A percentile compares a stretch with the other conserved stretches of the same genome.
These are phyloP conservation scores for Sminthurides aquaticus DNA, from an alignment of 2,888 invertebrate species.

Conservation along the genomic window DNA sequence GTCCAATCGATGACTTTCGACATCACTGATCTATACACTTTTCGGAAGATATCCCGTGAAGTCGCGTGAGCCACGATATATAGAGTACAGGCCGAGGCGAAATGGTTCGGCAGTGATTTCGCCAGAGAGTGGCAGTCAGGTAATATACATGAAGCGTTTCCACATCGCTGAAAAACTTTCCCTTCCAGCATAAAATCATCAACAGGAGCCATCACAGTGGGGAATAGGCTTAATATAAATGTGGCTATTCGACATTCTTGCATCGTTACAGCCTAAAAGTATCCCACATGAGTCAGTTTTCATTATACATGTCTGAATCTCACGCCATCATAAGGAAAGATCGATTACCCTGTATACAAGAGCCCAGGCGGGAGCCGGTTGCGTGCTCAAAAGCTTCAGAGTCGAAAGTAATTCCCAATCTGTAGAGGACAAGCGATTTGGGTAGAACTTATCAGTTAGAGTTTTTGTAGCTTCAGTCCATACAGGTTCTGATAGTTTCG, in stretches of 20 bases:
- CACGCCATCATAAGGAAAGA: too few relatives aligned
- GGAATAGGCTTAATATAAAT: conserved; percentile 37
- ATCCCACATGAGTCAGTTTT: too few relatives aligned
- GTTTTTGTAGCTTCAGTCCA: conserved; percentile 38
- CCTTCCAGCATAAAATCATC: conserved; percentile 41
- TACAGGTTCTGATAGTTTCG: conserved; percentile 29
- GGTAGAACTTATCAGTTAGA: conserved; percentile 35
- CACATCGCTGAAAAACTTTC: conserved; percentile 38
- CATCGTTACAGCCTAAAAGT: conserved; percentile 38
- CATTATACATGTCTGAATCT: not conserved
- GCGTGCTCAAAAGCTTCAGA: conserved; percentile 34
- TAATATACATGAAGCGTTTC: conserved; percentile 39
- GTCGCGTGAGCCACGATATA: conserved; percentile 39
- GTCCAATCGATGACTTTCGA: conserved; percentile 39
- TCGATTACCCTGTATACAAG: conserved; percentile 35
- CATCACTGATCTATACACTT: conserved; percentile 37
- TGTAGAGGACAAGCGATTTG: conserved; percentile 22
- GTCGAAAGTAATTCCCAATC: conserved; percentile 38
- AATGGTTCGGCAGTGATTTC: conserved; percentile 40
- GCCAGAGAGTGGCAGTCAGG: conserved; percentile 40
- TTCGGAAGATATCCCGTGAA: conserved; percentile 28
- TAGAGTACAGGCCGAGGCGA: conserved; percentile 33
- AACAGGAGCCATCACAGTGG: conserved; percentile 36
- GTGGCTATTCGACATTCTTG: conserved; percentile 34
- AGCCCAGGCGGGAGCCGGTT: conserved; percentile 38